Evolutionary conservation across 1,140 invertebrate genomes (phyloP).

Genomic region (Drosophila busckii): DNA sequence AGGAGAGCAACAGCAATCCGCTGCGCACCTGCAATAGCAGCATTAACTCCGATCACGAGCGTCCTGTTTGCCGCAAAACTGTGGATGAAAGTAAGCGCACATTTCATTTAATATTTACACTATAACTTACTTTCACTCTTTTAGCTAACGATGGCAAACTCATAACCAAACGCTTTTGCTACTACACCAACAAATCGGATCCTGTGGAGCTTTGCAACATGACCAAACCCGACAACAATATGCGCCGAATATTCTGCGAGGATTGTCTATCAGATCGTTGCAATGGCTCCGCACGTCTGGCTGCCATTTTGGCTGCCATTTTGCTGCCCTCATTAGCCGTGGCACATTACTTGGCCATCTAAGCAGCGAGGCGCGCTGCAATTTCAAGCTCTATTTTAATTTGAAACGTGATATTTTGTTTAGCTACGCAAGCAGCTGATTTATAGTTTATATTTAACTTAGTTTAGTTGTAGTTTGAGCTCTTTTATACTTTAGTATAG

Average conservation of each 20-base stretch:
- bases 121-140: constrained; percentile 1
- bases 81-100: constrained; percentile 60
- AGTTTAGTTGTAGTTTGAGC: constrained; percentile 38
- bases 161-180: constrained; percentile 73
- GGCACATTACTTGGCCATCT: constrained; percentile 27
- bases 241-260: constrained; percentile 69
- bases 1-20: constrained; percentile 61
- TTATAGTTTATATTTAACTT: constrained; percentile 37
- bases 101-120: background rate
- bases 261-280: constrained; percentile 70
- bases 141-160: constrained; percentile 67
- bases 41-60: constrained; percentile 68
- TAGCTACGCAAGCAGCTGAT: constrained; percentile 50
- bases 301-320: constrained; percentile 25
- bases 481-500: constrained; percentile 9
- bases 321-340: constrained; percentile 41
- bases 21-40: constrained; percentile 65
- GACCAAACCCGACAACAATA: constrained; percentile 68
- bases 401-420: constrained; percentile 71
- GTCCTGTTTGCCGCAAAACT: constrained; percentile 71
- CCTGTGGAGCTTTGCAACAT: constrained; percentile 58
- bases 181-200: constrained; percentile 76
- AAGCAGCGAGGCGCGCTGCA: constrained; percentile 3
- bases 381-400: constrained; percentile 41
- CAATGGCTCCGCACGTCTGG: constrained; percentile 42